phyloP scores from a whole-genome alignment of 2,888 invertebrate species.

The Drosophila vallismaia region DNA sequence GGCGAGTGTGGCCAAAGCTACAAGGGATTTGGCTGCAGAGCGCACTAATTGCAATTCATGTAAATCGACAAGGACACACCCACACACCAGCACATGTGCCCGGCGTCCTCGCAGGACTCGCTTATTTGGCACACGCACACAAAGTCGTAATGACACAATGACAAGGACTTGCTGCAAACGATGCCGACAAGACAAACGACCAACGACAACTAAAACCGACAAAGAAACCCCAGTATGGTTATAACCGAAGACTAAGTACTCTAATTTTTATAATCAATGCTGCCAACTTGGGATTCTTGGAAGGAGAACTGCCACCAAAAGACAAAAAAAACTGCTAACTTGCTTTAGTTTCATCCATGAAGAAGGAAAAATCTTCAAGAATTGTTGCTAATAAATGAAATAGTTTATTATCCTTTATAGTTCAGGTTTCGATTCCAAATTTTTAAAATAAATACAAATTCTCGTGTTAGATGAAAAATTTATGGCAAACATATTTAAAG shows the following conservation, averaged over 20 bases:
- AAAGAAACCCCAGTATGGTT: not conserved
- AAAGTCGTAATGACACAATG: constrained; percentile 66
- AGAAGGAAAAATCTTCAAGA: no score
- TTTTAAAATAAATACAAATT: no score
- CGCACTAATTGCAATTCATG: constrained; percentile 76
- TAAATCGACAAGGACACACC: constrained; percentile 73
- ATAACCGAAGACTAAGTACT: not conserved
- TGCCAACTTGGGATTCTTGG: not conserved
- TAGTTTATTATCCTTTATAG: no score
- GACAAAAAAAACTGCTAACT: not conserved
- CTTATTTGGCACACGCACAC: constrained; percentile 28
- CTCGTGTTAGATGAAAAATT: no score
- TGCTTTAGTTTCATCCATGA: no score
- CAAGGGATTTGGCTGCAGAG: constrained; percentile 62
- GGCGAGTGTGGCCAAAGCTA: constrained; percentile 61
- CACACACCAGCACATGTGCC: constrained; percentile 26
- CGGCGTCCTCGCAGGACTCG: constrained; percentile 7
- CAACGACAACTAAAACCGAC: constrained; percentile 49
- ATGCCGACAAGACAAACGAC: constrained; percentile 51
- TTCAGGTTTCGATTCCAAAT: no score
- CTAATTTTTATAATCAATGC: not conserved
- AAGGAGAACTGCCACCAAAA: not conserved
- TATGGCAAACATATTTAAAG: no score
- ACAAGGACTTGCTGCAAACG: constrained; percentile 57
- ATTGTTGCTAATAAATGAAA: no score